Conservation (phyloP, 2,888 invertebrate genomes). For the Tipula confusa region DNA sequence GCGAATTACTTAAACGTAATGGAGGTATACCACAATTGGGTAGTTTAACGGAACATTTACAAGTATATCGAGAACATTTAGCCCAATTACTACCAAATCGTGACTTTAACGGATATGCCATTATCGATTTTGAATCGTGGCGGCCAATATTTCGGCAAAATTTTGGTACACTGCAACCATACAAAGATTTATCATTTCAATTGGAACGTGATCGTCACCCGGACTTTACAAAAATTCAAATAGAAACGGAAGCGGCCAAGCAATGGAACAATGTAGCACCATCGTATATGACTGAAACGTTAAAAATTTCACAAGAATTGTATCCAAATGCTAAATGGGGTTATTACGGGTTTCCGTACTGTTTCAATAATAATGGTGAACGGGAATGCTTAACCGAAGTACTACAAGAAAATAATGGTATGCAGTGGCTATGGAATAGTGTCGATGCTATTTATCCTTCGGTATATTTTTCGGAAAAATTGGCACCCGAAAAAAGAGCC, state of each 20-base stretch:
- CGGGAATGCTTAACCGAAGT: slow-evolving; percentile 56
- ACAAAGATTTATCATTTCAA: slow-evolving; percentile 61
- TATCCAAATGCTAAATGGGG: slow-evolving; percentile 72
- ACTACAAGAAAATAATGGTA: slow-evolving; percentile 58
- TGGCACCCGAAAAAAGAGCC: slow-evolving; percentile 52
- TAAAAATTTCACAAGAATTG: slow-evolving; percentile 57
- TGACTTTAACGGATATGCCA: slow-evolving; percentile 61
- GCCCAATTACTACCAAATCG: slow-evolving; percentile 58
- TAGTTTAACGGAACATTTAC: slow-evolving; percentile 59
- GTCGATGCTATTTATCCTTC: slow-evolving; percentile 67
- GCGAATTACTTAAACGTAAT: slow-evolving; percentile 56
- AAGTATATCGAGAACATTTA: slow-evolving; percentile 55
- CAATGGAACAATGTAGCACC: slow-evolving; percentile 60
- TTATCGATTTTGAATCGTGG: slow-evolving; percentile 84
- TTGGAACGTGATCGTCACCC: slow-evolving; percentile 62
- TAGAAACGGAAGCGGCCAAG: slow-evolving; percentile 56
- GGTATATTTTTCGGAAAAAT: slow-evolving; percentile 56
- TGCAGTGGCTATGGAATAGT: slow-evolving; percentile 64
- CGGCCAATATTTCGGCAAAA: slow-evolving; percentile 72
- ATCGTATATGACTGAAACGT: slow-evolving; percentile 63
- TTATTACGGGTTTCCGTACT: slow-evolving; percentile 81
- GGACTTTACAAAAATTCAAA: slow-evolving; percentile 55
- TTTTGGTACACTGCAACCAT: slow-evolving; percentile 61
- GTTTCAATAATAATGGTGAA: slow-evolving; percentile 61
- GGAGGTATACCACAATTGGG: slow-evolving; percentile 76